These are phyloP conservation scores for Aythya baeri DNA, from an alignment of 2,113 vertebrate genomes.

Conservation along the genomic window DNA sequence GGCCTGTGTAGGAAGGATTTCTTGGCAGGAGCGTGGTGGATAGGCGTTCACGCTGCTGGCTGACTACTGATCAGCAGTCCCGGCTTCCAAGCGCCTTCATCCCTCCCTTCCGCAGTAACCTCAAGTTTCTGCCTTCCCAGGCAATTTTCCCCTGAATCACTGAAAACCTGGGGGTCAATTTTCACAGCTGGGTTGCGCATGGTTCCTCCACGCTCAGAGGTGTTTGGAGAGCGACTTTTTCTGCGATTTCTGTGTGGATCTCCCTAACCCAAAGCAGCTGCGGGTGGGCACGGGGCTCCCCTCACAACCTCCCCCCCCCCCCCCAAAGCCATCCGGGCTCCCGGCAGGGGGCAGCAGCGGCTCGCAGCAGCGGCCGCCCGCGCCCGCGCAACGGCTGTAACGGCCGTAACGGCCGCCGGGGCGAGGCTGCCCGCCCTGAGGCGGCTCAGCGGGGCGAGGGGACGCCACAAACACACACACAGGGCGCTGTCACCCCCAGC, in stretches of 20 bases:
- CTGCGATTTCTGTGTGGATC: background rate
- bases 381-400: background rate
- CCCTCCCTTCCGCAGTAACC: background rate
- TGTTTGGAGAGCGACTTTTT: background rate
- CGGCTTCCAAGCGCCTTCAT: background rate
- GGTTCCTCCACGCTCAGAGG: background rate
- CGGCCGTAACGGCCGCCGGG: background rate
- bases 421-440: background rate
- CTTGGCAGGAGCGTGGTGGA: background rate
- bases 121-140: background rate
- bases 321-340: too few species aligned
- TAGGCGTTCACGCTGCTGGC: background rate
- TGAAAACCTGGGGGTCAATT: background rate
- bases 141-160: background rate
- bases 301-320: background rate
- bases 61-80: background rate
- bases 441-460: background rate
- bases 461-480: too few species aligned
- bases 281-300: background rate
- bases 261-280: background rate
- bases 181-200: background rate
- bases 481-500: background rate
- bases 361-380: background rate
- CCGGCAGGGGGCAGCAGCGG: slow-evolving; percentile 28
- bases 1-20: background rate